Percentiles rank a stretch among this genome's conserved stretches.
These are phyloP conservation scores for Osmerus eperlanus DNA, from an alignment of 2,113 vertebrate genomes.

Conservation along the genomic window DNA sequence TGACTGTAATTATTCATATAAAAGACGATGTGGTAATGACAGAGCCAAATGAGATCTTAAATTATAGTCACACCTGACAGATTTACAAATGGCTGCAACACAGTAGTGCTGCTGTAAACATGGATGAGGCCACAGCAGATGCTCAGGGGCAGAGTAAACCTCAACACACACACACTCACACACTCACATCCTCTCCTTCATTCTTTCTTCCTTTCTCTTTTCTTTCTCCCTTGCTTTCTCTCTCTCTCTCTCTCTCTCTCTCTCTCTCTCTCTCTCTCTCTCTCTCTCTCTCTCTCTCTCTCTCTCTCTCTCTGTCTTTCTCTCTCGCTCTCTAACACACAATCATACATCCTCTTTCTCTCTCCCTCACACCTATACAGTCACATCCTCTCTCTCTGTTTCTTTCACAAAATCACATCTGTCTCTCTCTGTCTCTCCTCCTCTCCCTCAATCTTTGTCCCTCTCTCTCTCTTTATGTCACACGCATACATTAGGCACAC, in stretches of 20 bases:
- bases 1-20: conserved; percentile 1
- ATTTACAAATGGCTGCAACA: conserved; percentile 5
- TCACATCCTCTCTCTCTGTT: too few species aligned
- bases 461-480: neutral
- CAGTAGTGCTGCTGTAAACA: neutral
- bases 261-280: too few species aligned
- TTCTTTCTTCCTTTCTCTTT: too few species aligned
- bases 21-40: neutral
- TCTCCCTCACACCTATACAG: too few species aligned
- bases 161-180: neutral
- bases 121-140: conserved; percentile 5
- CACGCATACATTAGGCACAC: neutral
- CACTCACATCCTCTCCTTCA: neutral
- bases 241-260: too few species aligned
- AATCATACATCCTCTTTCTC: too few species aligned
- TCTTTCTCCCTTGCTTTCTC: too few species aligned
- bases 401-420: too few species aligned
- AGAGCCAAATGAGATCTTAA: conserved; percentile 8
- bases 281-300: too few species aligned
- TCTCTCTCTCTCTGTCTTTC: too few species aligned
- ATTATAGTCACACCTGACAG: conserved; percentile 14
- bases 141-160: neutral
- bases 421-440: neutral
- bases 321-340: too few species aligned
- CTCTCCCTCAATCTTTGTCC: neutral